Evolutionary conservation across 2,113 vertebrate species (phyloP), one percentile per base, ranked within the genome.

Genomic region (Hepsetus odoe): DNA sequence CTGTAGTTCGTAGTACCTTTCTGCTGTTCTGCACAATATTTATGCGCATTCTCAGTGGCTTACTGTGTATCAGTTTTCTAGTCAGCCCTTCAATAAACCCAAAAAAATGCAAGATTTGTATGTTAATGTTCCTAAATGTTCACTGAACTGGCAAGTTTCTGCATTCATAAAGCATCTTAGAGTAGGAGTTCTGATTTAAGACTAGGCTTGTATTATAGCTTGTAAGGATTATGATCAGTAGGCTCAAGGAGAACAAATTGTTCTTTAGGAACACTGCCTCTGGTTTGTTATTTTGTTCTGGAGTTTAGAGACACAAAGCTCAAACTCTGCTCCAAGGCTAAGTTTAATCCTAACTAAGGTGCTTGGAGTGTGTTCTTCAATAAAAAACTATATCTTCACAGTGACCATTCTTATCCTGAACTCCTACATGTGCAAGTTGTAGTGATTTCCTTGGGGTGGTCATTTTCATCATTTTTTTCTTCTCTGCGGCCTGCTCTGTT

Each of bases 121-220:
- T 35, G 61, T 35, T 64, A 55, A 24, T 24, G 51, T 55, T 24
- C 51, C 24, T 55, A 65, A n/a, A 65, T 11, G 8, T 65, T 38
- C 18, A 56, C 33, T 16, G 28, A 77, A 58, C 65, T 77, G 35
- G 38, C 26, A 11, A 58, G 22, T 26, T 35, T 44, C n/a, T 42
- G 24, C 44, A 30, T 33, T 65, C 61, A 38, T 65, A 65, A 65
- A 65, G 61, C 33, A 65, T 62, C 30, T 14, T 33, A 9, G 59
- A 6, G 20, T 22, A 58, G 18, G 26, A 58, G 51, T 58, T 42
- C 65, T 58, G 24, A 68, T 56, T 67, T 77, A 68, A 42, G 8
- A 56, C 26, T 53, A 18, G 42, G 53, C 35, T 42, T 7, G 22
- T 24, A 0, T 51, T 58, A 40, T 16, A n/a, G 11, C 33, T 30